These are phyloP conservation scores for Vulpes lagopus DNA, from an alignment of 2,113 vertebrate genomes.

Conservation along the genomic window DNA sequence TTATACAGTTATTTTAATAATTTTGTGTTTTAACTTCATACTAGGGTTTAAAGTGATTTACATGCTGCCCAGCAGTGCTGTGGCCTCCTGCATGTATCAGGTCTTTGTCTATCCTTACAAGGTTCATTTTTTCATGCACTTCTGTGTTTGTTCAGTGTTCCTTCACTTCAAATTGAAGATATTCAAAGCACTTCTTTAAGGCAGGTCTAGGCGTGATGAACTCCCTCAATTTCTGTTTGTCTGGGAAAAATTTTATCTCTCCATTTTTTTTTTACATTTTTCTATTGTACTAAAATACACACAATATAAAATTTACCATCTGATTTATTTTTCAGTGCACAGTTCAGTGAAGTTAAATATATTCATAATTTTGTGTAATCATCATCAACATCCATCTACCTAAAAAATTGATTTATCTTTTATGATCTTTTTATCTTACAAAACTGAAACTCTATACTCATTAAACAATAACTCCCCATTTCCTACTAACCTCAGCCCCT, in stretches of 20 bases:
- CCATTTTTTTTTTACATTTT: background rate
- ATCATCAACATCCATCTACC: background rate
- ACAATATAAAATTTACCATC: background rate
- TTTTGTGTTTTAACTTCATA: background rate
- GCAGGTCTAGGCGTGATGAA: background rate
- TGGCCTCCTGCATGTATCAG: accelerated
- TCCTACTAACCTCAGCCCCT: background rate
- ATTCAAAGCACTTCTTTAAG: too few relatives aligned
- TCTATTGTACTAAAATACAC: background rate
- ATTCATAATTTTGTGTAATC: background rate
- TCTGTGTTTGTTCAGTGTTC: background rate
- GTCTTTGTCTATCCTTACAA: background rate
- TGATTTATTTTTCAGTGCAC: background rate
- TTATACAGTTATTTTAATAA: background rate
- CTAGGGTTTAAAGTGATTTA: background rate
- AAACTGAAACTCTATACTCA: background rate
- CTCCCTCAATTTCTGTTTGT: background rate
- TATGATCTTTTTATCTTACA: background rate
- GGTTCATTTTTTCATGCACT: accelerated
- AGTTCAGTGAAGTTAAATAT: background rate
- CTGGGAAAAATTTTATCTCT: background rate
- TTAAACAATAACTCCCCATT: too few relatives aligned
- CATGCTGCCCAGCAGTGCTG: accelerated
- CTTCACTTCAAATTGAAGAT: accelerated
- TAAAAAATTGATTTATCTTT: background rate